Conservation (phyloP, 2,797 vertebrate genomes). For the Galaxias olidus region DNA sequence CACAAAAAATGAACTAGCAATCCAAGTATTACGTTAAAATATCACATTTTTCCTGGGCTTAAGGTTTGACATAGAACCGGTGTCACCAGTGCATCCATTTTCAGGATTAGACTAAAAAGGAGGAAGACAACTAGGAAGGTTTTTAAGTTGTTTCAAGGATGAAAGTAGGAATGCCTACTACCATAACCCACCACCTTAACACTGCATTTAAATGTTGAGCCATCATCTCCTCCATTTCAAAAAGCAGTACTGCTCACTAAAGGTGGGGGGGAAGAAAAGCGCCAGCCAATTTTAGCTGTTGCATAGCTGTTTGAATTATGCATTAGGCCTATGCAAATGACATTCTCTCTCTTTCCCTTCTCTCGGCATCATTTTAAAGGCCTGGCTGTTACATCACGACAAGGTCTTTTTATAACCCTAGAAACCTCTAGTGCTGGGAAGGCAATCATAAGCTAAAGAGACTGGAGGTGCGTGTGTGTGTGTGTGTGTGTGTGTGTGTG, state of each 20-base stretch:
- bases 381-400: constrained; percentile 29
- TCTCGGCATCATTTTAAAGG: constrained; percentile 31
- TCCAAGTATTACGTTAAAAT: too few relatives aligned
- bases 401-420: constrained; percentile 37
- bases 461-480: constrained; percentile 28
- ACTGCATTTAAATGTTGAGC: too few relatives aligned
- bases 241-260: neutral
- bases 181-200: too few relatives aligned
- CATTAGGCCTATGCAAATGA: constrained; percentile 44
- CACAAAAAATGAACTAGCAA: too few relatives aligned
- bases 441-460: constrained; percentile 31
- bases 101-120: too few relatives aligned
- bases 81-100: too few relatives aligned
- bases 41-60: too few relatives aligned
- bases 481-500: constrained; percentile 25
- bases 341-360: constrained; percentile 35
- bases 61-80: too few relatives aligned
- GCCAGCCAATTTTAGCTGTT: constrained; percentile 30
- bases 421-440: constrained; percentile 32
- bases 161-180: too few relatives aligned
- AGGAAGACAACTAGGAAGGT: too few relatives aligned
- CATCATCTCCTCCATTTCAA: too few relatives aligned
- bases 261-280: constrained; percentile 1
- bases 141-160: too few relatives aligned
- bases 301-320: constrained; percentile 37